These are phyloP conservation scores for Aphodius sticticus DNA, from an alignment of 2,888 invertebrate species.

Conservation along the genomic window DNA sequence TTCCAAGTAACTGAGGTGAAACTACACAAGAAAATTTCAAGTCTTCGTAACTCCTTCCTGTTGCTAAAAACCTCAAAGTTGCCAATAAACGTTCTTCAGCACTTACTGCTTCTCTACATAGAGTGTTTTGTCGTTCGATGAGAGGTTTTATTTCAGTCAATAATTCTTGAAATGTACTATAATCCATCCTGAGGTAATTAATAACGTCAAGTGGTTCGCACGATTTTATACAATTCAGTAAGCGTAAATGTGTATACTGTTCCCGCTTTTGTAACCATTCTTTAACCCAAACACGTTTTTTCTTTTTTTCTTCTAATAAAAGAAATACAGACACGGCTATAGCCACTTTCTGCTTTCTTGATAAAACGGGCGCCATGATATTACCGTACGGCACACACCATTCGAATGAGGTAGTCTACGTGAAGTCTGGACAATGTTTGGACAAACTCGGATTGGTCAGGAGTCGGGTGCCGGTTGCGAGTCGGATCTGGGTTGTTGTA, in stretches of 20 bases:
- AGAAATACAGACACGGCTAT: too few species aligned
- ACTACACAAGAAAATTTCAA: conserved; percentile 47
- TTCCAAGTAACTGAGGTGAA: conserved; percentile 42
- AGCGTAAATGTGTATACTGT: conserved; percentile 19
- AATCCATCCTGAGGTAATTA: conserved; percentile 44
- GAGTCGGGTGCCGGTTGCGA: not conserved
- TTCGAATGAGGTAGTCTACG: not conserved
- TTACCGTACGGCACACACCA: not conserved
- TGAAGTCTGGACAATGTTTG: not conserved
- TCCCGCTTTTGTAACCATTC: conserved; percentile 23
- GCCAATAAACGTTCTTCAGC: conserved; percentile 43
- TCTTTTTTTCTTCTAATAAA: not conserved
- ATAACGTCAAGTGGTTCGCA: conserved; percentile 35
- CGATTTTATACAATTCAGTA: conserved; percentile 20
- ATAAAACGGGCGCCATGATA: too few species aligned
- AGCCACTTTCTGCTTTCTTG: too few species aligned
- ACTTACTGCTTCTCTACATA: conserved; percentile 33
- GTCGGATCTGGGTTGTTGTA: not conserved
- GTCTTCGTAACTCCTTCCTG: conserved; percentile 46
- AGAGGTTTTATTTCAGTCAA: conserved; percentile 35
- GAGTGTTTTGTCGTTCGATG: conserved; percentile 37
- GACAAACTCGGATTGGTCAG: not conserved
- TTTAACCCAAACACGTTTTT: conserved; percentile 16
- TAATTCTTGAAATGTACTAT: conserved; percentile 39
- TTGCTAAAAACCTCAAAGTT: conserved; percentile 44